phyloP scores from a whole-genome alignment of 2,888 invertebrate genomes.

The Heterodera filipjevi region DNA sequence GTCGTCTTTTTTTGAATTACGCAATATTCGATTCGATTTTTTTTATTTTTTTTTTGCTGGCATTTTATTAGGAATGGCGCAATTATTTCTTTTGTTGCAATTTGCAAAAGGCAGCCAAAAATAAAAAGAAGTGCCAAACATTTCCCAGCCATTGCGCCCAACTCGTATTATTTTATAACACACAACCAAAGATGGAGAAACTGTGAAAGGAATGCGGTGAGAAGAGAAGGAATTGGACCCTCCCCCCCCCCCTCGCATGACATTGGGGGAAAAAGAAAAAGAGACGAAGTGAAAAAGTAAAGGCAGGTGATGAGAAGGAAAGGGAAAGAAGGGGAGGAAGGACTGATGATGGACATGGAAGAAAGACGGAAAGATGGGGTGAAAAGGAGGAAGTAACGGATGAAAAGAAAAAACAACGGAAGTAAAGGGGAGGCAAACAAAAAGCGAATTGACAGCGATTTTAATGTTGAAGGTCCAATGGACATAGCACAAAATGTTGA shows the following conservation, averaged over 20 bases:
- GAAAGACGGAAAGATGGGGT: no score
- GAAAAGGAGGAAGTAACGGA: background rate
- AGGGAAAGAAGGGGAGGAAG: background rate
- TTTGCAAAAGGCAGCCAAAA: background rate
- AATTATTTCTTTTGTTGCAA: background rate
- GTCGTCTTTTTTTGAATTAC: background rate
- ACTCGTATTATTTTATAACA: background rate
- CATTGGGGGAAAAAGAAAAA: background rate
- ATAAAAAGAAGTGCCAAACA: no score
- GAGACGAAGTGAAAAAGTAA: background rate
- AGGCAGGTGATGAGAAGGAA: background rate
- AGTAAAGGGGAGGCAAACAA: no score
- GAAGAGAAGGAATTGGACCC: slow-evolving; percentile 1
- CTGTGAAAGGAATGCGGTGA: background rate
- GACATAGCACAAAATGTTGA: no score
- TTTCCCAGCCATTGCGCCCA: no score
- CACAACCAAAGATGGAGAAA: slow-evolving; percentile 1
- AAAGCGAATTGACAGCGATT: no score
- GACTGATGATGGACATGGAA: background rate
- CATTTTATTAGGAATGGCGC: background rate
- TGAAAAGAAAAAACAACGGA: background rate
- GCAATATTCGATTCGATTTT: background rate
- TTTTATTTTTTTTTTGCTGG: background rate
- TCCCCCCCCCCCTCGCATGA: background rate
- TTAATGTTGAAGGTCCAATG: no score